These are phyloP conservation scores for Stegophylla sp. DNA, from an alignment of 2,888 invertebrate genomes.

Conservation along the genomic window DNA sequence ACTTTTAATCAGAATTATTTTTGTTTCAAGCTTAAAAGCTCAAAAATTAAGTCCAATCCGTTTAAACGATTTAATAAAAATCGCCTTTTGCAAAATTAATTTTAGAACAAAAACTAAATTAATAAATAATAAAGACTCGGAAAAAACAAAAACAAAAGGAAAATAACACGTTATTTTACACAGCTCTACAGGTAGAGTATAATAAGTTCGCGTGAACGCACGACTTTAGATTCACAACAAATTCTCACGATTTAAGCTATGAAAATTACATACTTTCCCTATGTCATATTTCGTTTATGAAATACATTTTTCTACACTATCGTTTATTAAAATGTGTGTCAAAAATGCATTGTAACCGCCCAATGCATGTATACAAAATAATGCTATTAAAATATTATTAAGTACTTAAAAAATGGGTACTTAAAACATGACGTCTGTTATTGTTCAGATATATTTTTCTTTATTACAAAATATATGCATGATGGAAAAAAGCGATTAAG, in stretches of 20 bases:
- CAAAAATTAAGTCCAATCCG: too few relatives aligned
- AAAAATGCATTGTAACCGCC: neutral
- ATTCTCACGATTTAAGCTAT: constrained; percentile 52
- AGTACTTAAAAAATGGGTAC: neutral
- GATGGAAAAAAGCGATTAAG: neutral
- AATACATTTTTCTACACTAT: neutral
- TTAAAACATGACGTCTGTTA: too few relatives aligned
- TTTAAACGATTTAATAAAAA: too few relatives aligned
- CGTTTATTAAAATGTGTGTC: constrained; percentile 21
- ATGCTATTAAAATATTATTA: neutral
- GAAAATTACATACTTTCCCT: constrained; percentile 55
- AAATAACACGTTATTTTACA: constrained; percentile 26
- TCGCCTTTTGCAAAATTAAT: too few relatives aligned
- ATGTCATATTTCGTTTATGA: constrained; percentile 17
- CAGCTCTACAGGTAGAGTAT: too few relatives aligned
- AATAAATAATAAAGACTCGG: constrained; percentile 2
- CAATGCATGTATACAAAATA: neutral
- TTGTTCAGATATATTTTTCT: too few relatives aligned
- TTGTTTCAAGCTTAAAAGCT: too few relatives aligned
- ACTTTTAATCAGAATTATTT: too few relatives aligned
- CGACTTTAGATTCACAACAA: constrained; percentile 39
- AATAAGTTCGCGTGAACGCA: constrained; percentile 31
- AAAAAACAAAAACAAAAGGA: constrained; percentile 21
- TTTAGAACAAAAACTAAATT: neutral
- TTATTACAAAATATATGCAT: neutral